A percentile compares a stretch with the other conserved stretches of the same genome.
phyloP scores from a whole-genome alignment of 2,888 invertebrate genomes.

The Lasioglossum villosulum region DNA sequence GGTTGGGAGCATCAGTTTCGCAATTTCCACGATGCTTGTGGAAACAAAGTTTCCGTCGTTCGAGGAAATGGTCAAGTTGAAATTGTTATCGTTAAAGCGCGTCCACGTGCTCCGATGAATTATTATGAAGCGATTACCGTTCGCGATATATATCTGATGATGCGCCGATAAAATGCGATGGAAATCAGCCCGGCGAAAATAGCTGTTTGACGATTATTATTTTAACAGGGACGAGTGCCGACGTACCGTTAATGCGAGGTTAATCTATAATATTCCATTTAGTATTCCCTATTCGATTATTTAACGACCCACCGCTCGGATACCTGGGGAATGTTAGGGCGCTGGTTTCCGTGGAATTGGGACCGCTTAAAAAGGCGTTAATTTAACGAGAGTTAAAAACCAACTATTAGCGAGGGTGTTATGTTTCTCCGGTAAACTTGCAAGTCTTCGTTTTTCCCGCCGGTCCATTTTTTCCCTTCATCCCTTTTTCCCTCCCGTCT shows the following conservation, averaged over 20 bases:
- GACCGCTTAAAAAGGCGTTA: constrained; percentile 36
- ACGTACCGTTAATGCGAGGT: background rate
- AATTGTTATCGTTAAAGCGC: background rate
- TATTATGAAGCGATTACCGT: constrained; percentile 6
- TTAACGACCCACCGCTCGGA: background rate
- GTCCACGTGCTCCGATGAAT: background rate
- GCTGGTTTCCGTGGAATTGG: constrained; percentile 13
- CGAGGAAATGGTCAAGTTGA: background rate
- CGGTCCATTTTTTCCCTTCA: background rate
- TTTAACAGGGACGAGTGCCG: background rate
- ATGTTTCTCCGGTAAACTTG: constrained; percentile 31
- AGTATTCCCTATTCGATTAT: background rate
- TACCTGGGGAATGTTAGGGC: background rate
- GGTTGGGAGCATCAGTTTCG: background rate
- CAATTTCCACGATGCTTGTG: background rate
- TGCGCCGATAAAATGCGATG: background rate
- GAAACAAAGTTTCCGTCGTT: background rate
- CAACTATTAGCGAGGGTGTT: constrained; percentile 30
- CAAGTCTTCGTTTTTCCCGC: constrained; percentile 13
- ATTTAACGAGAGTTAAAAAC: constrained; percentile 33
- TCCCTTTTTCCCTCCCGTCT: background rate
- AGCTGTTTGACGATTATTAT: background rate
- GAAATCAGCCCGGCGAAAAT: background rate
- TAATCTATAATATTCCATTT: constrained; percentile 2
- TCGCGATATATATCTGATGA: background rate